Percentiles rank a stretch among this genome's conserved stretches.
Conservation (phyloP, 92 coral and sea anemone species). For the Porites rus region DNA sequence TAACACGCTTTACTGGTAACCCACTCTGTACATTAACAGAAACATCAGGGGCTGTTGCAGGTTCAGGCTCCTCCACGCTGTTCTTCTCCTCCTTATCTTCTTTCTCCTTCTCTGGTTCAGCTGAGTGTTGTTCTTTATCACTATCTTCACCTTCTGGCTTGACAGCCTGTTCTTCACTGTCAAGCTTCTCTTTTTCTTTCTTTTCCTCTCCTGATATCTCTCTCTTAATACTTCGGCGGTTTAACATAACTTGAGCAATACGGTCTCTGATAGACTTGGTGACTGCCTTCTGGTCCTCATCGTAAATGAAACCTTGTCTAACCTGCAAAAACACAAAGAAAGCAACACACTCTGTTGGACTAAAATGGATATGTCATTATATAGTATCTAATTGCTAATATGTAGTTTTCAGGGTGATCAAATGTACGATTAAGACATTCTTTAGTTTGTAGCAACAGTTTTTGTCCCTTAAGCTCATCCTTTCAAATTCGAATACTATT, state of each 20-base stretch:
- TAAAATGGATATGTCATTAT: background rate
- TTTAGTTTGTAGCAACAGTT: too few relatives aligned
- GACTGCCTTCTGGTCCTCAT: slow-evolving; percentile 88
- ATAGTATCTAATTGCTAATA: too few relatives aligned
- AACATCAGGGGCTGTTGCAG: slow-evolving; percentile 5
- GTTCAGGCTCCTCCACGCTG: slow-evolving; percentile 38
- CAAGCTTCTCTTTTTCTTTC: slow-evolving; percentile 63
- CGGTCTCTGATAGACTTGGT: slow-evolving; percentile 91
- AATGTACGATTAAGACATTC: too few relatives aligned
- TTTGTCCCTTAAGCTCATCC: too few relatives aligned
- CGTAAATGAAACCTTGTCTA: slow-evolving; percentile 89
- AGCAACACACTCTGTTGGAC: too few relatives aligned
- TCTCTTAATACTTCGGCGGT: slow-evolving; percentile 79
- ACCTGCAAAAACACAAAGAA: slow-evolving; percentile 61
- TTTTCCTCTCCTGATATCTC: slow-evolving; percentile 77
- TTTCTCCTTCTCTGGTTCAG: slow-evolving; percentile 64
- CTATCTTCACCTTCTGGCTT: slow-evolving; percentile 61
- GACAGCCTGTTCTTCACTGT: slow-evolving; percentile 37
- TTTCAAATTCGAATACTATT: too few relatives aligned
- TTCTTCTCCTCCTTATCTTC: slow-evolving; percentile 66
- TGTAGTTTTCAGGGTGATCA: too few relatives aligned
- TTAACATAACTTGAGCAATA: slow-evolving; percentile 74
- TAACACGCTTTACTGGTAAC: slow-evolving; percentile 31
- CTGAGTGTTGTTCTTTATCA: slow-evolving; percentile 54
- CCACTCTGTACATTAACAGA: slow-evolving; percentile 61